phyloP scores from a whole-genome alignment of 2,797 vertebrate genomes.

The Epinephelus coioides region DNA sequence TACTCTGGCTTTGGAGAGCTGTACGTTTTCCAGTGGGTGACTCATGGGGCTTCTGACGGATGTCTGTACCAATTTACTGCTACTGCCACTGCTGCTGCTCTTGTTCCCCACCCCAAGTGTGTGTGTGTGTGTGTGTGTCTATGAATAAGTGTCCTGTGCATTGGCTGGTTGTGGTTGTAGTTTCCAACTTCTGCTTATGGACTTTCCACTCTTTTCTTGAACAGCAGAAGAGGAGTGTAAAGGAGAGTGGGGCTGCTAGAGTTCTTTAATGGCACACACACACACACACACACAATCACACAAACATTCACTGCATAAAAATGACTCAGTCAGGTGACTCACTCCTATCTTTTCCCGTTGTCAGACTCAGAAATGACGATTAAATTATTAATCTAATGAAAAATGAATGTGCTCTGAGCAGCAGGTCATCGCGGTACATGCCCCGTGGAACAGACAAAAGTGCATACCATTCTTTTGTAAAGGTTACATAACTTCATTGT shows the following conservation, averaged over 20 bases:
- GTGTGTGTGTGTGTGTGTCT: constrained; percentile 48
- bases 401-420: constrained; percentile 18
- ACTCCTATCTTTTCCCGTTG: constrained; percentile 13
- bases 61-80: constrained; percentile 84
- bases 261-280: constrained; percentile 47
- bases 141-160: constrained; percentile 82
- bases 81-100: constrained; percentile 76
- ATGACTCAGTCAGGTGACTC: constrained; percentile 42
- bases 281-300: constrained; percentile 2
- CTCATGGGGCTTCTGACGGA: constrained; percentile 83
- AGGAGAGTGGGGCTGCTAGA: constrained; percentile 44
- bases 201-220: constrained; percentile 79
- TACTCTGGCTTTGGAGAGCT: constrained; percentile 79
- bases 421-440: constrained; percentile 25
- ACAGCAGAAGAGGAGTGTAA: constrained; percentile 61
- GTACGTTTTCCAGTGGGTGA: constrained; percentile 82
- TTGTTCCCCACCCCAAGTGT: constrained; percentile 68
- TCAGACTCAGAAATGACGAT: constrained; percentile 41
- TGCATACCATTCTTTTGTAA: constrained; percentile 24
- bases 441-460: constrained; percentile 11
- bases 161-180: constrained; percentile 76
- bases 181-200: constrained; percentile 81
- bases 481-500: constrained; percentile 7
- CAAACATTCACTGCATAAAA: constrained; percentile 4
- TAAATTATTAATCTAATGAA: constrained; percentile 27